Conservation (phyloP, 2,888 invertebrate species). For the Eustalomyia histrio region DNA sequence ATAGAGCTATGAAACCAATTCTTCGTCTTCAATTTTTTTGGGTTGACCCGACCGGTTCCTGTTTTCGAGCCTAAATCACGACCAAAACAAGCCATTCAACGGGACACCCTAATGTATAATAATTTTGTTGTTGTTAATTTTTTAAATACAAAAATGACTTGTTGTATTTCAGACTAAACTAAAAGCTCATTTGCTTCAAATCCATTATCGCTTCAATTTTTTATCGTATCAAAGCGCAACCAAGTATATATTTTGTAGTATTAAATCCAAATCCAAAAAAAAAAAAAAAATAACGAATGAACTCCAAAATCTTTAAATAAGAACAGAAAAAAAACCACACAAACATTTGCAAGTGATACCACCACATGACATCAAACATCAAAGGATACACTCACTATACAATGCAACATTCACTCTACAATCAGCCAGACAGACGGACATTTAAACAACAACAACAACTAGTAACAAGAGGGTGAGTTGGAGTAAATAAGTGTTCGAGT, state of each 20-base stretch:
- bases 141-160: not conserved
- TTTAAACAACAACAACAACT: constrained; percentile 15
- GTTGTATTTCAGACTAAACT: constrained; percentile 15
- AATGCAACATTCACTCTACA: constrained; percentile 14
- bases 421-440: constrained; percentile 12
- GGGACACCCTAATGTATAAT: no score
- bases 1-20: no score
- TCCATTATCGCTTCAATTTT: constrained; percentile 79
- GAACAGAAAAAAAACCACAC: not conserved
- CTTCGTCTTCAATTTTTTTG: no score
- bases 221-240: constrained; percentile 76
- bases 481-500: constrained; percentile 15
- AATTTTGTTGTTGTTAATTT: not conserved
- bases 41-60: no score
- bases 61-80: no score
- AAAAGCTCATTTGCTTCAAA: constrained; percentile 77
- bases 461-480: constrained; percentile 27
- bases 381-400: no score
- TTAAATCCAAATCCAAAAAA: constrained; percentile 7
- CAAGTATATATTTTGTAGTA: constrained; percentile 4
- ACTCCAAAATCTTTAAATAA: not conserved
- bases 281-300: constrained; percentile 25
- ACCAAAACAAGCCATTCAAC: no score
- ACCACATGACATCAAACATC: constrained; percentile 73
- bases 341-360: constrained; percentile 62